Evolutionary conservation across 2,113 vertebrate genomes (phyloP).

Genomic region (Ammodytes marinus): DNA sequence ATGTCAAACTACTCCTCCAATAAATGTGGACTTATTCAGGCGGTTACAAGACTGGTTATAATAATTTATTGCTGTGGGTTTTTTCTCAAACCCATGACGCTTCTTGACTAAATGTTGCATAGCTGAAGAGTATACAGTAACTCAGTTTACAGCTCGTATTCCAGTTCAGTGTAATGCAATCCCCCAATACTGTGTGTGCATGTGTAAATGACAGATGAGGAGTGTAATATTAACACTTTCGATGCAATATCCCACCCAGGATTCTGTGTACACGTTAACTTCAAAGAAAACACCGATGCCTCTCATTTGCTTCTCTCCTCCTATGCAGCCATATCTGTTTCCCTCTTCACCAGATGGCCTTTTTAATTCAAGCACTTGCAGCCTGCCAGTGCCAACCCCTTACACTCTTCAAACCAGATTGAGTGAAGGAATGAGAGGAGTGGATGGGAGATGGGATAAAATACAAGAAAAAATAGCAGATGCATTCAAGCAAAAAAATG

Average conservation of each 20-base stretch:
- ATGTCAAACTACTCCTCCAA: not conserved
- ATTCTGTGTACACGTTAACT: conserved; percentile 60
- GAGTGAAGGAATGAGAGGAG: conserved; percentile 70
- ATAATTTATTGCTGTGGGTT: not conserved
- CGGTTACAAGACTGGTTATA: not conserved
- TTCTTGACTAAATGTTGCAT: not conserved
- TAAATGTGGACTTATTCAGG: not conserved
- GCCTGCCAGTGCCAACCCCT: conserved; percentile 79
- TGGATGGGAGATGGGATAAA: conserved; percentile 5
- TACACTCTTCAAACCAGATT: conserved; percentile 77
- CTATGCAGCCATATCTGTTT: conserved; percentile 62
- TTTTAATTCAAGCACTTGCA: conserved; percentile 79
- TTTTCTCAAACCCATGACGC: not conserved
- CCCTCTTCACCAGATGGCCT: conserved; percentile 80
- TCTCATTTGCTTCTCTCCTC: conserved; percentile 56
- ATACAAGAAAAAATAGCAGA: conserved; percentile 45
- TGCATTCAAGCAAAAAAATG: not conserved
- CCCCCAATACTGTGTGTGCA: not conserved
- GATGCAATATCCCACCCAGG: conserved; percentile 56
- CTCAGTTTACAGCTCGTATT: not conserved
- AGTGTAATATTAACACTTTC: conserved; percentile 51
- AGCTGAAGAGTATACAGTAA: not conserved
- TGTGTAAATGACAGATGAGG: conserved; percentile 39
- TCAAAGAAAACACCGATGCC: conserved; percentile 58
- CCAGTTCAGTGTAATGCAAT: not conserved